Evolutionary conservation across 2,888 invertebrate genomes (phyloP), one percentile per base, ranked within the genome.

Genomic region (Drosophila subquinaria): DNA sequence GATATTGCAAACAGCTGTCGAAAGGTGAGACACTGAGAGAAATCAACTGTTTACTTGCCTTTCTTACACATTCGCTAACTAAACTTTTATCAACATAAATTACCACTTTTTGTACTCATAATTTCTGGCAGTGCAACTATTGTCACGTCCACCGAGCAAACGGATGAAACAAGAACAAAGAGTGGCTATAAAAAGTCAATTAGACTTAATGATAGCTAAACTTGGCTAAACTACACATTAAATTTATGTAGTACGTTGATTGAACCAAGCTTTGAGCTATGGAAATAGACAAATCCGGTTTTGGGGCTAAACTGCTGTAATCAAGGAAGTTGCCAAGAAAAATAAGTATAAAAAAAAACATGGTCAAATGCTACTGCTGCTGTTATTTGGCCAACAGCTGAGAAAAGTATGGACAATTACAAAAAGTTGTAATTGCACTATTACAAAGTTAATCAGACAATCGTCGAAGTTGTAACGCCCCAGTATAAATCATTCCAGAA

Each of bases 191-290:
- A 87, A 83, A 83, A 83, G 82, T 76, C 88, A 84, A 89, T 89
- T 84, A 89, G 76, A 88, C 62, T 88, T 89, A 89, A 89, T 89
- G 82, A 89, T 89, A 88, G 88, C 80, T 72, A n/a, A n/a, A n/a
- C n/a, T n/a, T 55, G 57, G 67, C 70, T 82, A 82, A 87, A 76
- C 69, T 60, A 70, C 47, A 79, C 85, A 78, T 82, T 76, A 85
- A 84, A 76, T 76, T 73, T 63, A 67, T 83, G 72, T 78, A 74
- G 65, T 66, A 10, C 71, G 56, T n/a, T 63, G 73, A 72, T 69
- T 72, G 73, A 68, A 62, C 57, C 43, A 38, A 40, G 51, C 51
- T 60, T n/a, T 23, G 5, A 47, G 50, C 59, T 52, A 52, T 51
- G 53, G 36, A 71, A 69, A 71, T 56, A 47, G 51, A 52, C 71